Evolutionary conservation across 2,113 vertebrate genomes (phyloP).

Genomic region (Semnornis frantzii): DNA sequence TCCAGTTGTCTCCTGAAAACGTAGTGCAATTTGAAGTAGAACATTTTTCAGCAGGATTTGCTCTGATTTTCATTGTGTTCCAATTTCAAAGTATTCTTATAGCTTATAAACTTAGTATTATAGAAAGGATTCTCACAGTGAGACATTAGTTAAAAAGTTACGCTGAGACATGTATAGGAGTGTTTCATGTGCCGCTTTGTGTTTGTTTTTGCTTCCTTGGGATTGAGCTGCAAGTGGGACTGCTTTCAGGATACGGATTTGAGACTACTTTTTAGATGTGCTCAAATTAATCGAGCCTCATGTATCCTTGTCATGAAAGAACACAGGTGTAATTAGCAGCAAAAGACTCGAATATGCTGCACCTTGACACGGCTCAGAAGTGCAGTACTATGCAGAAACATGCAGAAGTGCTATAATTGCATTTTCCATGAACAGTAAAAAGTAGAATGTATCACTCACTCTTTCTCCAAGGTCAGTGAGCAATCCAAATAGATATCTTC

Average conservation of each 20-base stretch:
- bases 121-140: not conserved
- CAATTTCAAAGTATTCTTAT: not conserved
- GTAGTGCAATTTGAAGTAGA: not conserved
- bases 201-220: not conserved
- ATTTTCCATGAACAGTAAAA: not conserved
- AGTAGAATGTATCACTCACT: not conserved
- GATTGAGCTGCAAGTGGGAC: not conserved
- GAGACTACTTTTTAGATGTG: not conserved
- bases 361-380: not conserved
- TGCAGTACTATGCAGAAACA: not conserved
- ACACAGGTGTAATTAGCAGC: not conserved
- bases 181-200: not conserved
- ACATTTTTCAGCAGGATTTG: not conserved
- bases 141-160: not conserved
- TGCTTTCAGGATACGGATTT: not conserved
- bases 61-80: not conserved
- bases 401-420: not conserved
- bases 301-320: not conserved
- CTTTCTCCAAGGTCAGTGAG: not conserved
- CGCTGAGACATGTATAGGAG: not conserved
- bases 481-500: not conserved
- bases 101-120: not conserved
- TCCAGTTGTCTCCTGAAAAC: not conserved
- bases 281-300: not conserved
- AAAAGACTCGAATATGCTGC: not conserved